phyloP scores from a whole-genome alignment of 2,888 invertebrate species.

The Dryocosmus kuriphilus region DNA sequence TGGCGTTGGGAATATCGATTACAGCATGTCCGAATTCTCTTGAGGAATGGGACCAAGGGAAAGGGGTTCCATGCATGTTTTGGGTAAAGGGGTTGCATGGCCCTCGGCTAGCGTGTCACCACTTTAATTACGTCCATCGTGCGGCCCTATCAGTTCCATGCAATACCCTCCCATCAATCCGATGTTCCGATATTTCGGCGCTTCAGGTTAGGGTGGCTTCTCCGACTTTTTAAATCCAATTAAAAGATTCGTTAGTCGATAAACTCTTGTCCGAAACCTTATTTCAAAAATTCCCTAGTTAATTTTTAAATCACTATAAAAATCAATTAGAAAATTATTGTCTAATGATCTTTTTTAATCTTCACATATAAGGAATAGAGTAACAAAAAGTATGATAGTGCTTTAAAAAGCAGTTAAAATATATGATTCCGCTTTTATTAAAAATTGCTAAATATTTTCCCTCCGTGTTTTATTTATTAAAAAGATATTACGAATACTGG shows the following conservation, averaged over 20 bases:
- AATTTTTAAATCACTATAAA: neutral
- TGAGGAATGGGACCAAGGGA: constrained; percentile 67
- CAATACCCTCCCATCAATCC: constrained; percentile 46
- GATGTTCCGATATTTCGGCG: constrained; percentile 33
- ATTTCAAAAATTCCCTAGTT: neutral
- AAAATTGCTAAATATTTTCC: neutral
- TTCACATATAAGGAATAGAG: too few species aligned
- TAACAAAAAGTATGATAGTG: too few species aligned
- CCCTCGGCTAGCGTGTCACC: constrained; percentile 74
- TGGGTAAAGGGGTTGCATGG: constrained; percentile 64
- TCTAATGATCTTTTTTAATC: neutral
- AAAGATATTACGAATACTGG: neutral
- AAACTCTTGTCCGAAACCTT: neutral
- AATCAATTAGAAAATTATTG: neutral
- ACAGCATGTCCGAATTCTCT: constrained; percentile 73
- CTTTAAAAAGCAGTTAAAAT: too few species aligned
- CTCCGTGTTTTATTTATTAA: neutral
- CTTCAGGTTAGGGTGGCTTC: neutral
- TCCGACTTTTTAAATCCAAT: constrained; percentile 35
- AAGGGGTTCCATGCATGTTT: constrained; percentile 68
- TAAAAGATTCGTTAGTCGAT: constrained; percentile 1
- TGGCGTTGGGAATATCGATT: constrained; percentile 65
- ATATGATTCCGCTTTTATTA: neutral
- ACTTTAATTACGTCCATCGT: constrained; percentile 76
- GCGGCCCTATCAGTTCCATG: constrained; percentile 57